Evolutionary conservation across 1,140 invertebrate species (phyloP).

Genomic region (Paraescarpia echinospica): DNA sequence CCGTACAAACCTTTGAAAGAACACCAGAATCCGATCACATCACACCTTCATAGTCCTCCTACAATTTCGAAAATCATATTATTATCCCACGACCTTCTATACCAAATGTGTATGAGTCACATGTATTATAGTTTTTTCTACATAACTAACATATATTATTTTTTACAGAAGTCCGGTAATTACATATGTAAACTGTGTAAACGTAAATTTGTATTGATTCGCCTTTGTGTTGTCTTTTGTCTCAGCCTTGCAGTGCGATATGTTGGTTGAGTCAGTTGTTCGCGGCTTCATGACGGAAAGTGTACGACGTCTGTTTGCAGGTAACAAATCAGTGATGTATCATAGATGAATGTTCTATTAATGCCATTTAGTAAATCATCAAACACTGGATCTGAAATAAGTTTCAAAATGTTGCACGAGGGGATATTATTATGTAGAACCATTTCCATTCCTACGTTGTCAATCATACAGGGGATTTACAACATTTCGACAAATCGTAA

Average conservation of each 20-base stretch:
- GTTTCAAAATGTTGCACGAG: too few relatives aligned
- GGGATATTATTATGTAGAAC: too few relatives aligned
- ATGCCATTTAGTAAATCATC: background rate
- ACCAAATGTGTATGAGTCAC: too few relatives aligned
- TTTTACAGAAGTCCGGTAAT: background rate
- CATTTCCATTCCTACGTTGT: too few relatives aligned
- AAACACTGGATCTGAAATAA: too few relatives aligned
- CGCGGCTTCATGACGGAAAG: background rate
- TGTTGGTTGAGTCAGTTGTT: background rate
- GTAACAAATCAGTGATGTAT: background rate
- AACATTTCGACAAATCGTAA: too few relatives aligned
- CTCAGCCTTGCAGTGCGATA: background rate
- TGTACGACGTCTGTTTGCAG: background rate
- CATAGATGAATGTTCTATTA: background rate
- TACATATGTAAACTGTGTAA: background rate
- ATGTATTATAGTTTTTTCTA: background rate
- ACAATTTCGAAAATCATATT: too few relatives aligned
- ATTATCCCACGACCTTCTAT: too few relatives aligned
- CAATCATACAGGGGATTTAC: too few relatives aligned
- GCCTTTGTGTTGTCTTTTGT: background rate
- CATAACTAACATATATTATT: background rate
- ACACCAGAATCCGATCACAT: too few relatives aligned
- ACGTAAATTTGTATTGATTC: background rate
- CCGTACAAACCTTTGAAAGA: too few relatives aligned
- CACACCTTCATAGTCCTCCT: too few relatives aligned